Base-by-base conservation (phyloP, 2,113 vertebrate species). In the Onychostoma macrolepis region DNA sequence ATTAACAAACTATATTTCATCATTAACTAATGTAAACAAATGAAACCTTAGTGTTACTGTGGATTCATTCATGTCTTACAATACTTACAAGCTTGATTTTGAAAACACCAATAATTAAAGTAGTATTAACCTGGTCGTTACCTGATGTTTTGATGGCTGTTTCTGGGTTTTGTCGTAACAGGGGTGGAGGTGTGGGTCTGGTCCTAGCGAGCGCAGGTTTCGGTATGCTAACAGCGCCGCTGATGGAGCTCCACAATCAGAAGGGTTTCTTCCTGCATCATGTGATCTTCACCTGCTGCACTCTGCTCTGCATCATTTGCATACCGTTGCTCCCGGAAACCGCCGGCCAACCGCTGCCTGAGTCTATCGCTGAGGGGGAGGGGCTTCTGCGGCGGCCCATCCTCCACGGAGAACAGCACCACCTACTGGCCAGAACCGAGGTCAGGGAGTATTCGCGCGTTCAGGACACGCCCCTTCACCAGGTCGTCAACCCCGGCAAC, bases 181-280 rank as follows among this genome's bases (percentile, higher is more conserved):
- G 98, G 95, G 97, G 97, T 1, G 97, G 98, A 0, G 97, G 98
- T 0, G 95, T 99, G 86, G 98, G 98, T 13, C 94, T 99, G 88
- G 97, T 98, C 69, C 95, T 99, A 92, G 98, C 98, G 30, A 99
- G 98, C 0, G 98, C 98, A 0, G 98, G 98, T 56, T 99, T 99
- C 0, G 98, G 98, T 36, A 98, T 97, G 96, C 94, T 99, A 88
- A 99, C 98, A 0, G 98, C 98, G 0, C 98, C 98, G 63, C 98
- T 99, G 92, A 99, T 99, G 94, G 98, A 99, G 91, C 97, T 99
- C 15, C 98, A 99, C 94, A 99, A 99, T 95, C 97, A 99, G 95
- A 99, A 99, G 92, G 98, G 98, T 86, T 99, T 99, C 94, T 99
- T 99, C 94, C 95, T 99, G 85, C 98, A 99, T 88, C 98, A 99